Conservation (phyloP, 2,888 invertebrate species). For the Anaspis maculata region DNA sequence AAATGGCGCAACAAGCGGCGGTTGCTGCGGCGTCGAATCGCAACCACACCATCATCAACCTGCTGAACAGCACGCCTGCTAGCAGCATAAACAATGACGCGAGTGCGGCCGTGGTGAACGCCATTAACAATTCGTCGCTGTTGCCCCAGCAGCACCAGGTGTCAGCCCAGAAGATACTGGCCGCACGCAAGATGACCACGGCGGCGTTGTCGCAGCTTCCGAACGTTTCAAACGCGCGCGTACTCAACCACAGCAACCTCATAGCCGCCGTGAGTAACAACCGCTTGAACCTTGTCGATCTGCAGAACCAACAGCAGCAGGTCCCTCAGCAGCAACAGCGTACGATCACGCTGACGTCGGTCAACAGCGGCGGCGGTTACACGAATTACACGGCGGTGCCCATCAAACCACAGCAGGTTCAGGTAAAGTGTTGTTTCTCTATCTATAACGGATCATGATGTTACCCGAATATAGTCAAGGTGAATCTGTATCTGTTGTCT, state of each 20-base stretch:
- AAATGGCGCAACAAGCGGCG: conserved; percentile 30
- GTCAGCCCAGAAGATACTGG: conserved; percentile 39
- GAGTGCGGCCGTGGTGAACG: conserved; percentile 48
- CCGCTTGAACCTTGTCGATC: conserved; percentile 24
- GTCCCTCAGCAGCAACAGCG: conserved; percentile 27
- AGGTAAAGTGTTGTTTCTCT: too few species aligned
- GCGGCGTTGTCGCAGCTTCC: too few species aligned
- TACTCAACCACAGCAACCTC: conserved; percentile 40
- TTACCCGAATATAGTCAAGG: too few species aligned
- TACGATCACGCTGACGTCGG: conserved; percentile 38
- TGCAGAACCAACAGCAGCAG: conserved; percentile 27
- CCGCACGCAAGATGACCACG: conserved; percentile 50
- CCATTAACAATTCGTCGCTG: conserved; percentile 36
- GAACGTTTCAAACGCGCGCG: conserved; percentile 42
- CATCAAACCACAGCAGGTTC: conserved; percentile 27
- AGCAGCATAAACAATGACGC: conserved; percentile 48
- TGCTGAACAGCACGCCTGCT: conserved; percentile 72
- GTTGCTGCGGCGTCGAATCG: conserved; percentile 44
- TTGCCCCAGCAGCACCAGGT: conserved; percentile 33
- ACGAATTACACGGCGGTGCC: conserved; percentile 35
- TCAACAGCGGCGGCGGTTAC: conserved; percentile 32
- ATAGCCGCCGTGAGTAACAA: conserved; percentile 40
- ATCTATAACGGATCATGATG: too few species aligned
- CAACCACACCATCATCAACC: conserved; percentile 66
- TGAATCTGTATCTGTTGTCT: too few species aligned